Base-by-base conservation (phyloP, 2,113 vertebrate species). In the Cyrtonyx montezumae region DNA sequence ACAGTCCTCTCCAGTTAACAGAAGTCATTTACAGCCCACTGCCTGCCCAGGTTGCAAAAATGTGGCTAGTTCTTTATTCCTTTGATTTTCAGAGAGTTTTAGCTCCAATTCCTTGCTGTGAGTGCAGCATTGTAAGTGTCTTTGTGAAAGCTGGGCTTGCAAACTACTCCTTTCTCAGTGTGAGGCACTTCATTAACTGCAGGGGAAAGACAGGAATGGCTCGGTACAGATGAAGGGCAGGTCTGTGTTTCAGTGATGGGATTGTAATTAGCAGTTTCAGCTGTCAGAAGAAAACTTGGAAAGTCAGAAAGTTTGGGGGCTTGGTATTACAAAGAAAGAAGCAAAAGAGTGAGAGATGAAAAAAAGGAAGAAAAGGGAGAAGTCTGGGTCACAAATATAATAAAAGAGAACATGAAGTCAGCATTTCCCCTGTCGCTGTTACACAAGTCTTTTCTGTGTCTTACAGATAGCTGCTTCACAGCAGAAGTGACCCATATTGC, bases 401-500 rank as follows among this genome's bases (percentile, higher is more conserved):
- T 7, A 87, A 45, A 61, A 92, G 18, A 76, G 70, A 93, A 74
- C 48, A 49, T 1, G 32, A 79, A 96, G n/a, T 48, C 67, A 84
- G 67, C 36, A 45, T 92, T 91, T 89, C 55, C 49, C 4, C 1
- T 67, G 67, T 89, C 0, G 0, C 81, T 79, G 55, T 77, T 91
- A 58, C 43, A 93, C 53, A 81, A 81, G 66, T 20, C 56, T 90
- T 84, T 75, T 68, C 83, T 86, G 43, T 78, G 61, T 78, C 82
- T 93, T 80, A 75, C 75, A 82, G 43, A 53, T 55, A 74, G 83
- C 84, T 92, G 58, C 78, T 95, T 51, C 74, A 62, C 66, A 92
- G 55, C n/a, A 84, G 59, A 95, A 92, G 70, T 90, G 91, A 92
- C 86, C 83, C 53, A 25, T 76, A 74, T 91, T 77, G 73, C 45